phyloP scores from a whole-genome alignment of 2,888 invertebrate genomes.

The Sphaerophoria rueppellii region DNA sequence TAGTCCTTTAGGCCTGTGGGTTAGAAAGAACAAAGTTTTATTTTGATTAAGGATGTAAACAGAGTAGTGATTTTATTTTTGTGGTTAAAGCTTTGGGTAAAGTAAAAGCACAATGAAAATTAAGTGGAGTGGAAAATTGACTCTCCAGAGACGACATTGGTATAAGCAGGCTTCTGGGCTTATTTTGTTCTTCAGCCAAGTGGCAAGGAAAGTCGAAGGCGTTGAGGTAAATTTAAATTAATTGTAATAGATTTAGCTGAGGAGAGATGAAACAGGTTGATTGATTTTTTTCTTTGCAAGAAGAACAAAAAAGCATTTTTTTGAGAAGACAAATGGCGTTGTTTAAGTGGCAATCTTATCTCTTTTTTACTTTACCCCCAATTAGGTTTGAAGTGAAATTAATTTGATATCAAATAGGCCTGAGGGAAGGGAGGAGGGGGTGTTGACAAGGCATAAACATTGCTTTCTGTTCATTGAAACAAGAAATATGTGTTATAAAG shows the following conservation, averaged over 20 bases:
- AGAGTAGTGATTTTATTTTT: constrained; percentile 12
- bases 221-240: constrained; percentile 1
- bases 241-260: neutral
- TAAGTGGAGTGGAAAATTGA: constrained; percentile 35
- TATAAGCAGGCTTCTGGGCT: no score
- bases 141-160: constrained; percentile 9
- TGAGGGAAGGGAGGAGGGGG: neutral
- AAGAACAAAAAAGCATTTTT: neutral
- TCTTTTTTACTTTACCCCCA: neutral
- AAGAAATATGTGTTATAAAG: neutral
- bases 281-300: neutral
- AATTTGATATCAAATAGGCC: constrained; percentile 11
- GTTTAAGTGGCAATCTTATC: constrained; percentile 15
- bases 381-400: neutral
- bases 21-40: constrained; percentile 38
- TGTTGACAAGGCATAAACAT: neutral
- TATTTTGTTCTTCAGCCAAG: neutral
- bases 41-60: constrained; percentile 34
- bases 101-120: constrained; percentile 16
- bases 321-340: neutral
- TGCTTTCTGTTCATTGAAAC: neutral
- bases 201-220: neutral
- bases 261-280: constrained; percentile 11
- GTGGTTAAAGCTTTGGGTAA: neutral
- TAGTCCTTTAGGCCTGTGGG: constrained; percentile 33